Conservation (phyloP, 53 echinoderm and acorn worm genomes). For the Henricia sp. region DNA sequence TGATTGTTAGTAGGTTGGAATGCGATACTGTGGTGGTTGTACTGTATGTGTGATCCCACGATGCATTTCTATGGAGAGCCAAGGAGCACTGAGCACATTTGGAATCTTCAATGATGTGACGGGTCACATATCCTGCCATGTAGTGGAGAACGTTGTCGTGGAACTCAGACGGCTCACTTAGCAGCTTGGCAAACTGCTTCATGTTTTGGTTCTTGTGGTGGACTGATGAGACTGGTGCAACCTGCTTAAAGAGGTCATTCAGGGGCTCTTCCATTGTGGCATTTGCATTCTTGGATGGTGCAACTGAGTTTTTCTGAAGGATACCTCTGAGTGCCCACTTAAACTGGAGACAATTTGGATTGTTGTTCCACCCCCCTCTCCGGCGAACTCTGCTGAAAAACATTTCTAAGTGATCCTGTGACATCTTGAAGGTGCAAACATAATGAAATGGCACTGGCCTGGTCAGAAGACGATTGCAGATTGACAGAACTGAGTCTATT, state of each 20-base stretch:
- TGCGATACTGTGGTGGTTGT: background rate
- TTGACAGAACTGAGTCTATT: conserved; percentile 56
- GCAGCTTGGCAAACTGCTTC: conserved; percentile 55
- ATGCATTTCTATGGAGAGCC: conserved; percentile 56
- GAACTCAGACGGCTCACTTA: conserved; percentile 55
- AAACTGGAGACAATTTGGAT: conserved; percentile 66
- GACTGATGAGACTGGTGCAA: background rate
- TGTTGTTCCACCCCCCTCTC: conserved; percentile 62
- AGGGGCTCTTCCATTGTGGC: conserved; percentile 42
- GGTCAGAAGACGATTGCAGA: conserved; percentile 64
- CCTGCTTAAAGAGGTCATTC: conserved; percentile 19
- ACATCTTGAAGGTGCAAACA: conserved; percentile 72
- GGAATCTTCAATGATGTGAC: conserved; percentile 39
- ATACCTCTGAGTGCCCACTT: conserved; percentile 74
- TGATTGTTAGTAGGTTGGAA: background rate
- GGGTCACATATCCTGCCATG: conserved; percentile 48
- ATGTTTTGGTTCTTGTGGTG: conserved; percentile 7
- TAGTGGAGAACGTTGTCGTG: conserved; percentile 63
- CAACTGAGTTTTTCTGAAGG: conserved; percentile 47
- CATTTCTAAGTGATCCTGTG: conserved; percentile 68
- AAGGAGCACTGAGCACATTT: conserved; percentile 55
- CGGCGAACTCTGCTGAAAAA: conserved; percentile 61
- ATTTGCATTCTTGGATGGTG: conserved; percentile 61
- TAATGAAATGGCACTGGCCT: conserved; percentile 50
- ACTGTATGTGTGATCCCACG: conserved; percentile 1